phyloP scores from a whole-genome alignment of 92 coral and sea anemone species.

The Anthopleura xanthogrammica region DNA sequence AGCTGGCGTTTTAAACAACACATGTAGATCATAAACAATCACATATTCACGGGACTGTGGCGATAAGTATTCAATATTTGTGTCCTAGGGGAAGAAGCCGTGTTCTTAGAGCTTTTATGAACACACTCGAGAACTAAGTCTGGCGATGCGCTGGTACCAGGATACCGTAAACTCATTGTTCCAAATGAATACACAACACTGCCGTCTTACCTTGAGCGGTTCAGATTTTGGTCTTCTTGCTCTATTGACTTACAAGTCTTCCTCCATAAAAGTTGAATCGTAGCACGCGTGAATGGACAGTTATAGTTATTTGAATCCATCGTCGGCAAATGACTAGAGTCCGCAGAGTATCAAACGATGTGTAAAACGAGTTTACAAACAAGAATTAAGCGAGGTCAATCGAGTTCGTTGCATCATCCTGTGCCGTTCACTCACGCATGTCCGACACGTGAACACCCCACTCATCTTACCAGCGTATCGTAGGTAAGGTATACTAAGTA shows the following conservation, averaged over 20 bases:
- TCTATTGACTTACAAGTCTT: neutral
- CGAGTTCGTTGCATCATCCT: neutral
- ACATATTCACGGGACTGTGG: slow-evolving; percentile 4
- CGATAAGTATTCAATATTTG: neutral
- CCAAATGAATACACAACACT: neutral
- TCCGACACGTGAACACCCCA: neutral
- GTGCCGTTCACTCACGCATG: slow-evolving; percentile 4
- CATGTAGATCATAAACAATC: neutral
- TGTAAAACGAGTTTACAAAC: neutral
- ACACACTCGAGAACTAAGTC: neutral
- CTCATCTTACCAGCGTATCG: neutral
- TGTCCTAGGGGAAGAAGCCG: neutral
- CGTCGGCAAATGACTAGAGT: neutral
- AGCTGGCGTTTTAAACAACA: neutral
- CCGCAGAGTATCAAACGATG: neutral
- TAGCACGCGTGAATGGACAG: neutral
- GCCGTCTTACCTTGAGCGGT: neutral
- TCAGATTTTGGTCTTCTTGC: neutral
- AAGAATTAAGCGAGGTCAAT: neutral
- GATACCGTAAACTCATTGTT: neutral
- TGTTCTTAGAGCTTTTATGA: neutral
- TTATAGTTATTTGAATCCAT: neutral
- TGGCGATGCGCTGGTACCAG: neutral
- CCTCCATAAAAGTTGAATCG: neutral
- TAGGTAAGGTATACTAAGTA: neutral